Evolutionary conservation across 2,888 invertebrate genomes (phyloP), one percentile per base, ranked within the genome.

Genomic region (Lithodes maja): DNA sequence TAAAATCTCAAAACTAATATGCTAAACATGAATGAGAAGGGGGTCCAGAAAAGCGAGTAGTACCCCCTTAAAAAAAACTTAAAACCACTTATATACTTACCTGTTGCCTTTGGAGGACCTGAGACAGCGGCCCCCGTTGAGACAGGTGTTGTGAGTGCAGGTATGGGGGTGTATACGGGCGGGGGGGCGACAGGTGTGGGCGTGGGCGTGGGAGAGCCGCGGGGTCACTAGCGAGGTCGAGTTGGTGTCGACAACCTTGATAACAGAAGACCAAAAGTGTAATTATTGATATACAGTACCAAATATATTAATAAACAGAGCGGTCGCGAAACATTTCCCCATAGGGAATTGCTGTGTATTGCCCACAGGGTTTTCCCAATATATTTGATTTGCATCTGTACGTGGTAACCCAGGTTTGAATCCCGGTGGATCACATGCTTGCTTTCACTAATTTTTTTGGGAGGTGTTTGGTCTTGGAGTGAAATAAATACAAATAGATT

Each of bases 161-260:
- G 69, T 9, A n/a, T 83, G 33, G 7, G 69, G 7, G 9, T n/a
- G 49, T 3, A 12, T 9, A 33, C 15, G 15, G 9, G 12, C 53
- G 3, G 7, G 17, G 50, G 75, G 0, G 9, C 50, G 84, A 55
- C 90, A 90, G 17, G 54, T 52, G 15, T 68, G 55, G 33, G 68
- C 33, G 2, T 85, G 80, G 33, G 68, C 33, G 2, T 85, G 80
- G n/a, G 55, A 49, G 53, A 90, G 78, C 3, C 87, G 82, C 3
- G 90, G 90, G 0, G 90, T 90, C 17, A 90, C 90, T 2, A 90
- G 49, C 2, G 90, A 90, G 2, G 90, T 90, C 9, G 82, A 77
- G 78, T 90, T 90, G 55, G 75, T 82, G 69, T 90, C 90, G 33
- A 90, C 86, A 15, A 90, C 77, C 90, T 90, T 53, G 33, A 17